These are phyloP conservation scores for Gyps fulvus DNA, from an alignment of 2,113 vertebrate species.

Conservation along the genomic window DNA sequence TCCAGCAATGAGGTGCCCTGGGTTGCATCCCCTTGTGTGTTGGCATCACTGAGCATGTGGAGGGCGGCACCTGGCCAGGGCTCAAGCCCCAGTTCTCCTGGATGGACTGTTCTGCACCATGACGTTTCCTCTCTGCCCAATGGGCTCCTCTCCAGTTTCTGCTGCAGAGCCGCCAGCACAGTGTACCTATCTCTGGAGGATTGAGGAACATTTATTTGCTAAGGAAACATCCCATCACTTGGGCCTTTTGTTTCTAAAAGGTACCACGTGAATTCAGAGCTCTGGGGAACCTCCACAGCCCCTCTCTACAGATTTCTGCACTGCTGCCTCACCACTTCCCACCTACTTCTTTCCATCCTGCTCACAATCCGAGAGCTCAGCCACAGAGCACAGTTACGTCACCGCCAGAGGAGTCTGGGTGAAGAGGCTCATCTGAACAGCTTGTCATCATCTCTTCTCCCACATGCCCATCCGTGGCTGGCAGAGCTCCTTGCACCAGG, in stretches of 20 bases:
- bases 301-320: neutral
- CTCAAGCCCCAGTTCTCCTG: neutral
- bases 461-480: neutral
- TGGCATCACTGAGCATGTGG: neutral
- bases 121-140: neutral
- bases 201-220: neutral
- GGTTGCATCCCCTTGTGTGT: neutral
- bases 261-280: neutral
- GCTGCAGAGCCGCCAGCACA: neutral
- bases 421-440: neutral
- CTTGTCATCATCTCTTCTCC: neutral
- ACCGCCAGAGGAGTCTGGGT: neutral
- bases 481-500: neutral
- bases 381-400: neutral
- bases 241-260: neutral
- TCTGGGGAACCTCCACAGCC: neutral
- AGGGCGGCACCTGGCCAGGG: neutral
- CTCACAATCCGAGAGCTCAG: neutral
- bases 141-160: neutral
- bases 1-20: neutral
- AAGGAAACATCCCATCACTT: neutral
- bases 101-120: neutral
- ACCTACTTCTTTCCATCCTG: conserved; percentile 1
- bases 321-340: neutral
- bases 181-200: neutral